Conservation (phyloP, 2,888 invertebrate genomes). For the Lordiphosa fenestrarum region DNA sequence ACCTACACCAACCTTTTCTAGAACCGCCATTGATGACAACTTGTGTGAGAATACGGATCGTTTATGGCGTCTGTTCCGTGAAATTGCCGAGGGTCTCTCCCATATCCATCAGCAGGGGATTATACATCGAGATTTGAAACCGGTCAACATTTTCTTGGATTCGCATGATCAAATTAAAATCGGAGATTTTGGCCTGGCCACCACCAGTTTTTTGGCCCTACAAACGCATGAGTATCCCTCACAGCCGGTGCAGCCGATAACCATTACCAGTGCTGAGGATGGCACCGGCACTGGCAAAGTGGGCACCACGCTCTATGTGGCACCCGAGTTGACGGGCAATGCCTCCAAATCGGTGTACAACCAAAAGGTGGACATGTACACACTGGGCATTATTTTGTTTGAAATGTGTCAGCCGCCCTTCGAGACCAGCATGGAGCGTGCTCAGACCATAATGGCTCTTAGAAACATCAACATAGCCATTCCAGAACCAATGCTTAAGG, state of each 20-base stretch:
- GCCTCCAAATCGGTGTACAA: constrained; percentile 88
- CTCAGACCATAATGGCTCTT: constrained; percentile 87
- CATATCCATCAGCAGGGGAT: constrained; percentile 97
- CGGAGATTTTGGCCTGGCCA: constrained; percentile 98
- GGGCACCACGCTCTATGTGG: constrained; percentile 96
- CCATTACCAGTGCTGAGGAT: constrained; percentile 67
- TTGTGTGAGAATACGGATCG: constrained; percentile 88
- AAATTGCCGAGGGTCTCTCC: constrained; percentile 93
- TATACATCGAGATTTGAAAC: constrained; percentile 92
- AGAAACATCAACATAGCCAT: constrained; percentile 86
- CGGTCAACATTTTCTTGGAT: constrained; percentile 97
- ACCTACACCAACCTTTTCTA: constrained; percentile 42
- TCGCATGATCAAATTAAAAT: constrained; percentile 96
- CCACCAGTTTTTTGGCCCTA: constrained; percentile 84
- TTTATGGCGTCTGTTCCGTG: constrained; percentile 95
- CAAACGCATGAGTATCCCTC: constrained; percentile 69
- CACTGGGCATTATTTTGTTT: constrained; percentile 94
- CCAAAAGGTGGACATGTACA: constrained; percentile 94
- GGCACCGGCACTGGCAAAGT: constrained; percentile 88
- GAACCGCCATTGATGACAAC: constrained; percentile 92
- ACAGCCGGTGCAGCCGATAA: constrained; percentile 45
- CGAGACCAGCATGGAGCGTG: constrained; percentile 93
- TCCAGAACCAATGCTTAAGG: constrained; percentile 84
- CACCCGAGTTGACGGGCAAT: constrained; percentile 91
- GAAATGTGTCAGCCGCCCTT: constrained; percentile 96